Evolutionary conservation across 1,140 invertebrate species (phyloP).

Genomic region (Archivesica marissinica): DNA sequence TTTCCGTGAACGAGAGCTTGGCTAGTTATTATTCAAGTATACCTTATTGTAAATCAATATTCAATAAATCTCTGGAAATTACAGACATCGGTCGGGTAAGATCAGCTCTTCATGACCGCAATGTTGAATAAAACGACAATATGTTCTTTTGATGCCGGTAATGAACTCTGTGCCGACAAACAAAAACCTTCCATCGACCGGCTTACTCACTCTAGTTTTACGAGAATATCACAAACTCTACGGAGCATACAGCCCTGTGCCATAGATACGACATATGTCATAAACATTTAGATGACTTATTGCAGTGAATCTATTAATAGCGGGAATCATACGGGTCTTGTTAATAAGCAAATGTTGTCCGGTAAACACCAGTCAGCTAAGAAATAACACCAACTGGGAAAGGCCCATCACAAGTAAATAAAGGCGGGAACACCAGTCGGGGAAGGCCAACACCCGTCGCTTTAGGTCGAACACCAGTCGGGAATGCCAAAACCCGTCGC

Average conservation of each 20-base stretch:
- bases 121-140: slow-evolving; percentile 6
- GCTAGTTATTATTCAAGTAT: neutral
- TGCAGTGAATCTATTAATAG: neutral
- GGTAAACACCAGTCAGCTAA: neutral
- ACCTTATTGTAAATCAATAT: slow-evolving; percentile 31
- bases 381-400: too few relatives aligned
- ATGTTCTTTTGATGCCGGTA: slow-evolving; percentile 16
- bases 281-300: neutral
- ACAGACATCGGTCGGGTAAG: neutral
- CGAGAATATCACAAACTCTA: neutral
- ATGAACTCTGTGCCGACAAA: neutral
- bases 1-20: neutral
- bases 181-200: slow-evolving; percentile 14
- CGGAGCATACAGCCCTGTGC: neutral
- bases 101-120: slow-evolving; percentile 7
- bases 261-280: neutral
- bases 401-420: too few relatives aligned
- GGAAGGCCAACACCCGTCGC: too few relatives aligned
- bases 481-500: too few relatives aligned
- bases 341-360: too few relatives aligned
- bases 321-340: too few relatives aligned
- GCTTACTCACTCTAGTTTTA: slow-evolving; percentile 2
- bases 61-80: neutral
- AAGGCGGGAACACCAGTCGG: too few relatives aligned
- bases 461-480: too few relatives aligned